Percentiles rank a stretch among this genome's conserved stretches.
These are phyloP conservation scores for Alcis repandata DNA, from an alignment of 2,888 invertebrate genomes.

Conservation along the genomic window DNA sequence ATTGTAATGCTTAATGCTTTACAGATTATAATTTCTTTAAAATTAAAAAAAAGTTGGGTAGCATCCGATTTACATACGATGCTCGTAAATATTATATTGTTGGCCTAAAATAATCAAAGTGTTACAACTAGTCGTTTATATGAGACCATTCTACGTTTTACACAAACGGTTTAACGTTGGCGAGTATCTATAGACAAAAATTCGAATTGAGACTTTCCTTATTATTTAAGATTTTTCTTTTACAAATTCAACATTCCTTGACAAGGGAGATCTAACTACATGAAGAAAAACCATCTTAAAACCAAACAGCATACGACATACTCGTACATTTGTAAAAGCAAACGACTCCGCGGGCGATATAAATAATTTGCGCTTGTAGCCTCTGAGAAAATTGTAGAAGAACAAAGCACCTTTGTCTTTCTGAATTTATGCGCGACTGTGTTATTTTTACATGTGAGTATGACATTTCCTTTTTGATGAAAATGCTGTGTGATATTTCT, in stretches of 20 bases:
- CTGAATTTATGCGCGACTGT: constrained; percentile 16
- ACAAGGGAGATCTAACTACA: constrained; percentile 15
- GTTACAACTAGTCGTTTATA: no score
- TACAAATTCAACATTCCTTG: constrained; percentile 31
- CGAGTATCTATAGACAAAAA: not conserved
- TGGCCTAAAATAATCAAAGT: no score
- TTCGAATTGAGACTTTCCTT: not conserved
- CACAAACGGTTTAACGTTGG: no score
- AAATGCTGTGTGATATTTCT: constrained; percentile 23
- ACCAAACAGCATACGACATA: not conserved
- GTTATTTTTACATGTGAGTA: constrained; percentile 25
- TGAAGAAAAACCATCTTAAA: constrained; percentile 19
- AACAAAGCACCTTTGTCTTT: constrained; percentile 32
- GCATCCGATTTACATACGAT: no score
- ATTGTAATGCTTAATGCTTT: no score
- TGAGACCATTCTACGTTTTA: no score
- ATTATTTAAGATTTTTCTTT: constrained; percentile 4
- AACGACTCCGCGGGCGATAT: constrained; percentile 12
- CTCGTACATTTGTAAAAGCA: constrained; percentile 13
- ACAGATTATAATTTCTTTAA: no score
- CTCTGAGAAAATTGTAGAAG: constrained; percentile 24
- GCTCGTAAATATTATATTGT: no score
- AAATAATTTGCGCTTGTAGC: constrained; percentile 28
- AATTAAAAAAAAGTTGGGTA: no score
- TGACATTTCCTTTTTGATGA: constrained; percentile 23